Evolutionary conservation across 2,888 invertebrate species (phyloP).

Genomic region (Eristalis pertinax): DNA sequence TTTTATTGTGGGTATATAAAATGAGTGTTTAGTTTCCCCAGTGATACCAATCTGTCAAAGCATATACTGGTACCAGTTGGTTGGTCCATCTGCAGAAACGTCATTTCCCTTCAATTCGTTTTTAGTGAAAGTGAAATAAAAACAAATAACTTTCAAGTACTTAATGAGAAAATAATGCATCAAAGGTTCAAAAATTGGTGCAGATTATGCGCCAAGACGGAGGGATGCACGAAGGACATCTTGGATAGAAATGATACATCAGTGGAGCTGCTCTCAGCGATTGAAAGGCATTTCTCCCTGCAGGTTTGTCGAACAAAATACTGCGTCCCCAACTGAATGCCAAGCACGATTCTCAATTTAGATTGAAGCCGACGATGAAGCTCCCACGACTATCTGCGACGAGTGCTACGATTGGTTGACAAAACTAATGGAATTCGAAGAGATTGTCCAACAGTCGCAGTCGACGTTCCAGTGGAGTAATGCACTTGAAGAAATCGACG

Average conservation of each 20-base stretch:
- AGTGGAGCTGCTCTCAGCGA: neutral
- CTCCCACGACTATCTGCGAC: constrained; percentile 30
- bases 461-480: neutral
- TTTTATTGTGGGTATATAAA: no score
- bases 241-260: neutral
- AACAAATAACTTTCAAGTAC: neutral
- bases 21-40: no score
- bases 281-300: constrained; percentile 43
- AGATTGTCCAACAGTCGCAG: constrained; percentile 18
- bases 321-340: neutral
- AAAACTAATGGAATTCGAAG: constrained; percentile 37
- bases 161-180: constrained; percentile 24
- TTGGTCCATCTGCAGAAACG: neutral
- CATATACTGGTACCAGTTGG: neutral
- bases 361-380: constrained; percentile 13
- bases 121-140: neutral
- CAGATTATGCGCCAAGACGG: constrained; percentile 42
- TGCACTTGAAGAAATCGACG: neutral
- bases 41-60: neutral
- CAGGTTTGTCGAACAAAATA: neutral
- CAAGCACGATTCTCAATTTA: neutral
- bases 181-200: constrained; percentile 38
- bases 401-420: constrained; percentile 19
- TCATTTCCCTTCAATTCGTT: neutral
- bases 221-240: constrained; percentile 2